Conservation (phyloP, 2,797 vertebrate genomes). For the Buceros bicornis region DNA sequence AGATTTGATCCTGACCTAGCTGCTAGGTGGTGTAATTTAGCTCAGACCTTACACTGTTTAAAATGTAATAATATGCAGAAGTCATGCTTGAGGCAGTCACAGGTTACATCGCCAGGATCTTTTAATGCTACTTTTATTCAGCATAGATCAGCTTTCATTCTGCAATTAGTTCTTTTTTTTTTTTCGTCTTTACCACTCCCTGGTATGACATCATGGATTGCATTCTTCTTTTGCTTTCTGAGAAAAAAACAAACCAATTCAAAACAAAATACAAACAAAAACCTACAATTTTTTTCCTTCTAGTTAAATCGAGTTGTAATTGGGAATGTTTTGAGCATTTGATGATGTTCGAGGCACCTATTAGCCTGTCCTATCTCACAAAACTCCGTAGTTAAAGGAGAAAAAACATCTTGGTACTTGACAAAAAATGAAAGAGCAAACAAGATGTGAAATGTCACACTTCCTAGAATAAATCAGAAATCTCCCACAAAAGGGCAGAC, state of each 20-base stretch:
- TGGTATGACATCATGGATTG: neutral
- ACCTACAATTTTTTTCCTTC: neutral
- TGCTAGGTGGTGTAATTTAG: neutral
- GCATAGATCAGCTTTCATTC: neutral
- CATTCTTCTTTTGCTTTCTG: neutral
- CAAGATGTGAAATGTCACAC: neutral
- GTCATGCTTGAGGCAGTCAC: neutral
- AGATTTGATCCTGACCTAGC: neutral
- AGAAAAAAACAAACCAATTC: neutral
- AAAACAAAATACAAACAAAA: neutral
- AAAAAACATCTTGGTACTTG: neutral
- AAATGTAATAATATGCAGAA: neutral
- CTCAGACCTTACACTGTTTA: neutral
- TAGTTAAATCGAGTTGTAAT: neutral
- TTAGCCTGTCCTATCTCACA: neutral
- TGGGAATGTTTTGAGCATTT: neutral
- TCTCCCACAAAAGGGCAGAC: neutral
- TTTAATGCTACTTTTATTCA: neutral
- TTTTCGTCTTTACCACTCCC: neutral
- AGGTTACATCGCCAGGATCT: rapidly evolving
- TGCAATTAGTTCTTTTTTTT: neutral
- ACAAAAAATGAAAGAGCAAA: neutral
- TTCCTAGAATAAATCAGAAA: conserved; percentile 35
- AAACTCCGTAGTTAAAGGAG: neutral
- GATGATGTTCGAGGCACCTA: neutral